Percentiles rank a stretch among this genome's conserved stretches.
phyloP scores from a whole-genome alignment of 2,888 invertebrate species.

The Habrosyne pyritoides region DNA sequence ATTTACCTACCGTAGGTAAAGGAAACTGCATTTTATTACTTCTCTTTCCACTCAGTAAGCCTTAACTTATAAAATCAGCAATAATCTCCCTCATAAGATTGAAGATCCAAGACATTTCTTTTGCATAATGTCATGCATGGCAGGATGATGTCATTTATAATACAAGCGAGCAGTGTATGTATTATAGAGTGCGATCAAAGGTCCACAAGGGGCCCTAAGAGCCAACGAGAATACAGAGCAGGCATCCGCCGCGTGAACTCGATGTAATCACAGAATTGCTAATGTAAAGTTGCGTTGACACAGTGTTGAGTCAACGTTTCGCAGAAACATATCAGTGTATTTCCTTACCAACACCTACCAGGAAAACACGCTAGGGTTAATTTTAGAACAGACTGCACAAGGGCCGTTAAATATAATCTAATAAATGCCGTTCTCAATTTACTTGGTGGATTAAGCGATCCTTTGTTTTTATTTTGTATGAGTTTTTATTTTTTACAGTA shows the following conservation, averaged over 20 bases:
- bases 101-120: neutral
- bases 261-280: conserved; percentile 3
- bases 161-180: conserved; percentile 2
- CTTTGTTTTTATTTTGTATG: neutral
- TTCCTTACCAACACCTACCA: conserved; percentile 8
- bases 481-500: no score
- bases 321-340: conserved; percentile 23
- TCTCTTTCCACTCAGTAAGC: no score
- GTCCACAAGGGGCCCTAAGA: conserved; percentile 3
- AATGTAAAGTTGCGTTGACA: conserved; percentile 8
- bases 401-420: neutral
- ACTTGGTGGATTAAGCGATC: neutral
- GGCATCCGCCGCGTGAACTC: conserved; percentile 6
- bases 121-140: neutral
- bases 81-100: neutral
- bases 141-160: conserved; percentile 1
- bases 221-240: conserved; percentile 1
- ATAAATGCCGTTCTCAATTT: neutral
- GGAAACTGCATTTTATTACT: no score
- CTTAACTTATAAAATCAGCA: neutral
- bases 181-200: conserved; percentile 7
- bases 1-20: no score
- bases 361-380: conserved; percentile 7
- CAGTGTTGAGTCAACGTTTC: conserved; percentile 39
- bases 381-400: neutral